Base-by-base conservation (phyloP, 1,140 invertebrate genomes). In the Rhyacophila brunnea region DNA sequence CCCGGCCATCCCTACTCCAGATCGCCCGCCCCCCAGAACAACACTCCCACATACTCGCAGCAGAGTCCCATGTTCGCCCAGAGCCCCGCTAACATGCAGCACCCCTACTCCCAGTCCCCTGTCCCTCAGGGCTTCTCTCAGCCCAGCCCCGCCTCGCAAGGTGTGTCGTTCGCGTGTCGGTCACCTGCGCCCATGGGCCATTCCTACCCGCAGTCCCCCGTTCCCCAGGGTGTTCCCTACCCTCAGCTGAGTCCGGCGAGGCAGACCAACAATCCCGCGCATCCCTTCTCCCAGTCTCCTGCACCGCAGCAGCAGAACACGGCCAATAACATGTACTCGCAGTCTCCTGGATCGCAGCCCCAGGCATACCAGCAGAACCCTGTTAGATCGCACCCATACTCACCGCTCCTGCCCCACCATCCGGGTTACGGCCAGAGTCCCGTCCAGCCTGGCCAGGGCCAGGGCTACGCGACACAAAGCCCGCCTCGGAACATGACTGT, bases 221-320 rank as follows among this genome's bases (percentile, higher is more conserved):
- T 48, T 9, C 62, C 60, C 43, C 65, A 66, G 50, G 66, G 68
- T 48, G 67, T 68, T 42, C 66, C 72, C n/a, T 72, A 73, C 68
- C 71, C 72, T 6, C 71, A 71, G 18, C 66, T 68, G 60, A 72
- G 74, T 36, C 72, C 73, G 6, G 71, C 72, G 54, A 51, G 28
- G 18, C 23, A 28, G 9, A 32, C 47, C 44, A 53, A 54, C 15
- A 61, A 69, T 52, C 66, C 67, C 57, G 65, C 72, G 59, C 73
- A 72, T 66, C 68, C 69, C 32, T 79, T 76, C 70, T 76, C 75
- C 42, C 73, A 74, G 52, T 78, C 74, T 40, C 77, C 77, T 4
- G 70, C 73, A 57, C 74, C 74, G 1, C 64, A 65, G 48, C 53
- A 51, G 38, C 14, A 42, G 1, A 58, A 58, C 45, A 60, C 60